A percentile compares a stretch with the other conserved stretches of the same genome.
Evolutionary conservation across 2,113 vertebrate species (phyloP).

Genomic region (Egretta garzetta): DNA sequence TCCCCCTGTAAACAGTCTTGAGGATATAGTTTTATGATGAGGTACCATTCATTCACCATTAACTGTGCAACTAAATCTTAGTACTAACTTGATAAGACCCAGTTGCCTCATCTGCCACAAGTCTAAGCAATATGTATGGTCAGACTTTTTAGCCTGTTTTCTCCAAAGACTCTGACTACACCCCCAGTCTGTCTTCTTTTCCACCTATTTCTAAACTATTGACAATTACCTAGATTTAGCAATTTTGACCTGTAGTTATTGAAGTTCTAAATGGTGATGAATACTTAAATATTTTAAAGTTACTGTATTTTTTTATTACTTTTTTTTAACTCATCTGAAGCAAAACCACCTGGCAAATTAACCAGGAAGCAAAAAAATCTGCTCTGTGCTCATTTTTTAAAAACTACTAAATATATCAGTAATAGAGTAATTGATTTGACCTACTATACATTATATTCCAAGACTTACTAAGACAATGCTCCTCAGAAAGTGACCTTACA

Average conservation of each 20-base stretch:
- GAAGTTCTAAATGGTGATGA: not conserved
- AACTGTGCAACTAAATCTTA: not conserved
- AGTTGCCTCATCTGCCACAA: not conserved
- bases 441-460: not conserved
- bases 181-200: not conserved
- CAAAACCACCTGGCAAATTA: not conserved
- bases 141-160: not conserved
- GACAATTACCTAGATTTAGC: not conserved
- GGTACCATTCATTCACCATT: not conserved
- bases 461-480: not conserved
- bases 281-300: not conserved
- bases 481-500: not conserved
- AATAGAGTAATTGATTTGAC: not conserved
- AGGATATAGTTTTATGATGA: not conserved
- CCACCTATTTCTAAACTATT: not conserved
- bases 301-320: not conserved
- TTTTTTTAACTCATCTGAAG: not conserved
- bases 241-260: not conserved
- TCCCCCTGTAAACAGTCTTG: not conserved
- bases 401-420: not conserved
- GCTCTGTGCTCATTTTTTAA: not conserved
- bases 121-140: not conserved
- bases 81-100: not conserved
- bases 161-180: not conserved
- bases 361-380: not conserved